phyloP scores from a whole-genome alignment of 2,113 vertebrate species.

The Panthera tigris region DNA sequence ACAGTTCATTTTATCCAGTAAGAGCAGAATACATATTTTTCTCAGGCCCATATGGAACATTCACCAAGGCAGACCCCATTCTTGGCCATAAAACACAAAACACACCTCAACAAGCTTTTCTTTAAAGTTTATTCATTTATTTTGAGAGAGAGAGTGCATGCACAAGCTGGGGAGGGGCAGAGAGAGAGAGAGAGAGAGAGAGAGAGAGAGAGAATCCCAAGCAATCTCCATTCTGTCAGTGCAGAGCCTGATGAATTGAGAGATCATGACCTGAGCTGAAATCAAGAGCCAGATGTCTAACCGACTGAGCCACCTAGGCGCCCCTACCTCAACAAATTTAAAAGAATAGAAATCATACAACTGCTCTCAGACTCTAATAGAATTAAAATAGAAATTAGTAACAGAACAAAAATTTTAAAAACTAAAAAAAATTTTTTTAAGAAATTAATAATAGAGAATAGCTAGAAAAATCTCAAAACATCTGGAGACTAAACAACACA shows the following conservation, averaged over 20 bases:
- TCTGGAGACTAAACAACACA: neutral
- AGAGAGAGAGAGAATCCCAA: too few species aligned
- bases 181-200: too few species aligned
- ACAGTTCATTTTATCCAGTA: neutral
- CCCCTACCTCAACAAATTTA: neutral
- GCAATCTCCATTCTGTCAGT: too few species aligned
- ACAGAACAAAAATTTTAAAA: neutral
- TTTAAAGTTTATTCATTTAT: too few species aligned
- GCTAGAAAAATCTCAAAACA: neutral
- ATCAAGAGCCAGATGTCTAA: too few species aligned
- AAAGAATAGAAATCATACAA: neutral
- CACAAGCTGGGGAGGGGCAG: too few species aligned
- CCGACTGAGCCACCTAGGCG: too few species aligned
- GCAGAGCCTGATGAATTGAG: too few species aligned
- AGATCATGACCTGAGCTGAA: too few species aligned
- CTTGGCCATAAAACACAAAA: neutral
- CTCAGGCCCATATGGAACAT: neutral
- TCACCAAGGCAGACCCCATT: neutral
- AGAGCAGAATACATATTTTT: neutral
- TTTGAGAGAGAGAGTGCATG: too few species aligned
- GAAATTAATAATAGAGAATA: neutral
- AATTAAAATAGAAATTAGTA: neutral
- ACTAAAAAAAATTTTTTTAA: neutral
- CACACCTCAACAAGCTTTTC: neutral
- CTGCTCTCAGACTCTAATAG: neutral